Evolutionary conservation across 2,113 vertebrate species (phyloP).

Genomic region (Todiramphus saurophagus): DNA sequence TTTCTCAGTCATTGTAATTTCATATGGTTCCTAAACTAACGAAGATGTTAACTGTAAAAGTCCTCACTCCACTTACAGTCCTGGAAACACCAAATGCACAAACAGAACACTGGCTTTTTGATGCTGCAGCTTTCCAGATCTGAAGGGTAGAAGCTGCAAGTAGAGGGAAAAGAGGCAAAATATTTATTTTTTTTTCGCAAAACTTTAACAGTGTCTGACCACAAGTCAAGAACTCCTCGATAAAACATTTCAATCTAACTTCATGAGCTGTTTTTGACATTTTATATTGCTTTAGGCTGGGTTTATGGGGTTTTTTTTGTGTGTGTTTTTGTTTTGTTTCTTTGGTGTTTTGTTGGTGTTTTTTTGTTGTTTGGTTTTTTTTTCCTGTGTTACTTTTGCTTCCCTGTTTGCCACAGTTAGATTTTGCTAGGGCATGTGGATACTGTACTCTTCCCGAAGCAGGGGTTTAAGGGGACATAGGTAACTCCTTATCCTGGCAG

Average conservation of each 20-base stretch:
- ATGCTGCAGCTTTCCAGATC: neutral
- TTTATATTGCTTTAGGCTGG: neutral
- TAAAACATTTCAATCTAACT: neutral
- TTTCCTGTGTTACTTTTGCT: neutral
- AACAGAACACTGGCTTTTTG: neutral
- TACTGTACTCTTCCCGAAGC: neutral
- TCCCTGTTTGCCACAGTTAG: accelerated
- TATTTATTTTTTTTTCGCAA: accelerated
- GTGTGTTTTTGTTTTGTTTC: too few relatives aligned
- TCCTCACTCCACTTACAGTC: neutral
- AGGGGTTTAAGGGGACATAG: neutral
- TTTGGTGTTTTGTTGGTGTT: neutral
- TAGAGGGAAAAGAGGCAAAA: neutral
- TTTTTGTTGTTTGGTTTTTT: neutral
- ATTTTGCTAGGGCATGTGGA: neutral
- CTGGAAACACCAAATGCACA: neutral
- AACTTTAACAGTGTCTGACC: neutral
- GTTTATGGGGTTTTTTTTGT: neutral
- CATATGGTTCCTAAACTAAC: conserved; percentile 43
- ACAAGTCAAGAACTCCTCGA: neutral
- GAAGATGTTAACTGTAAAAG: conserved; percentile 19
- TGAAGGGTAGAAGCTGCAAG: neutral
- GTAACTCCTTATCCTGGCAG: neutral
- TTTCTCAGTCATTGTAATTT: neutral
- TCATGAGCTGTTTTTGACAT: neutral